Evolutionary conservation across 2,888 invertebrate genomes (phyloP).

Genomic region (Leptura quadrifasciata): DNA sequence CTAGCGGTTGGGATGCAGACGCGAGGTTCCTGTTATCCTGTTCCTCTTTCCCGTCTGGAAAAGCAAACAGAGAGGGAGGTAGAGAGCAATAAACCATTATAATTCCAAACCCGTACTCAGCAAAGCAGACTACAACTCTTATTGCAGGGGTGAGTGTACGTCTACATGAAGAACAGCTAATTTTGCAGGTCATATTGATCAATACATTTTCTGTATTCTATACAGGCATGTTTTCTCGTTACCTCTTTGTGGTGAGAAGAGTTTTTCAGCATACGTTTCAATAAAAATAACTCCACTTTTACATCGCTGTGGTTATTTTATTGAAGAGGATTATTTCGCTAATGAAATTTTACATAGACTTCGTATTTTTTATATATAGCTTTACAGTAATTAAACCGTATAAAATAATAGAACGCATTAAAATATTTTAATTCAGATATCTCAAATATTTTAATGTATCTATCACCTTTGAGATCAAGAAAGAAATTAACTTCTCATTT

Average conservation of each 20-base stretch:
- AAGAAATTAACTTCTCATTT: too few relatives aligned
- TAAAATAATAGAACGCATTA: too few relatives aligned
- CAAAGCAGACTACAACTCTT: slow-evolving; percentile 31
- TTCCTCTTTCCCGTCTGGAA: slow-evolving; percentile 29
- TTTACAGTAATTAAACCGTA: too few relatives aligned
- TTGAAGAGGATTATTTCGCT: neutral
- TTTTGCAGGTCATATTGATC: slow-evolving; percentile 42
- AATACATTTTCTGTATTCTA: slow-evolving; percentile 37
- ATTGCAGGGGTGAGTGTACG: slow-evolving; percentile 39
- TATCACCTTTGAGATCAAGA: too few relatives aligned
- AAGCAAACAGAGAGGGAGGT: slow-evolving; percentile 36
- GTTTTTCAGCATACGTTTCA: slow-evolving; percentile 6
- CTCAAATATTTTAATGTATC: too few relatives aligned
- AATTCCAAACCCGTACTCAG: slow-evolving; percentile 36
- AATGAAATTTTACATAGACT: neutral
- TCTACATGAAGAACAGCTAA: slow-evolving; percentile 41
- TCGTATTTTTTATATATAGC: too few relatives aligned
- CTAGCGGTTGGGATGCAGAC: slow-evolving; percentile 20
- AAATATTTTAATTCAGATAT: too few relatives aligned
- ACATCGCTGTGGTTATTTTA: neutral
- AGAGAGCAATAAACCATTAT: slow-evolving; percentile 41
- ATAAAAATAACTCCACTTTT: neutral
- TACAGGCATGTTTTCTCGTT: slow-evolving; percentile 7
- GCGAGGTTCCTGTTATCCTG: slow-evolving; percentile 34
- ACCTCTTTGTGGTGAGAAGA: neutral